Evolutionary conservation across 2,888 invertebrate species (phyloP).

Genomic region (Teinopalpus imperialis): DNA sequence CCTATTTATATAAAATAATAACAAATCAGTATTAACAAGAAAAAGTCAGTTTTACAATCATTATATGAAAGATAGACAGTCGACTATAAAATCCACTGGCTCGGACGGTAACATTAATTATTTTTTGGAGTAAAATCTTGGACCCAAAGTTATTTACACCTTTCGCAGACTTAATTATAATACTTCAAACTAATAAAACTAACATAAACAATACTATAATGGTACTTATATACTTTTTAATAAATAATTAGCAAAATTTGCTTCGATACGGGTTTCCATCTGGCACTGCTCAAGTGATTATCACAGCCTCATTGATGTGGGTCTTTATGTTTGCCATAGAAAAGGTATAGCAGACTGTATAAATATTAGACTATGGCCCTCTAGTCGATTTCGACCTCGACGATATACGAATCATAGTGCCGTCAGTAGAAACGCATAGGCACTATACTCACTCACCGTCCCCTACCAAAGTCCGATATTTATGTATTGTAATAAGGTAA

Average conservation of each 20-base stretch:
- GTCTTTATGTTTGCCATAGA: constrained; percentile 46
- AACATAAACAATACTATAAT: constrained; percentile 71
- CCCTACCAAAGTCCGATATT: too few species aligned
- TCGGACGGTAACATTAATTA: constrained; percentile 64
- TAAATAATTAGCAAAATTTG: constrained; percentile 47
- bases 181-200: constrained; percentile 52
- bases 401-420: too few species aligned
- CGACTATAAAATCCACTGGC: constrained; percentile 54
- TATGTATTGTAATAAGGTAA: too few species aligned
- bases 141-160: constrained; percentile 43
- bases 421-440: too few species aligned
- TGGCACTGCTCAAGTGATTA: constrained; percentile 53
- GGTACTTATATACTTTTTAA: constrained; percentile 54
- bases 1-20: not conserved
- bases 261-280: constrained; percentile 55
- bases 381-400: too few species aligned
- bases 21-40: not conserved
- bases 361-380: too few species aligned
- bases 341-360: constrained; percentile 39
- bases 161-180: constrained; percentile 44
- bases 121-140: constrained; percentile 38
- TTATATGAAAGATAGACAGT: constrained; percentile 24
- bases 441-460: too few species aligned
- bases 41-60: constrained; percentile 5
- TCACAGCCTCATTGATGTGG: constrained; percentile 79